Base-by-base conservation (phyloP, 1,140 invertebrate genomes). In the Lasaia peninsularis region DNA sequence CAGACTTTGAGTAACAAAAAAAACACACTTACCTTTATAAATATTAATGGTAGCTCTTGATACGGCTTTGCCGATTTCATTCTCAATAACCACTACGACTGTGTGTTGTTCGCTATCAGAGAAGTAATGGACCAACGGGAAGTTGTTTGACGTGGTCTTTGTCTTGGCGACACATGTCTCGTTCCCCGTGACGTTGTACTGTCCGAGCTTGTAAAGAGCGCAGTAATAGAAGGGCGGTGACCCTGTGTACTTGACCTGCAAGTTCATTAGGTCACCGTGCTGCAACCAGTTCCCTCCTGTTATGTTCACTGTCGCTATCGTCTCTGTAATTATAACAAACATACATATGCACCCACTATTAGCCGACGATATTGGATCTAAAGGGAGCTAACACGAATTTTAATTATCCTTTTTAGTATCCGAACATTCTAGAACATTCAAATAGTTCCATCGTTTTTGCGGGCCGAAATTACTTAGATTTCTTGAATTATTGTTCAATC, bases 201-300 rank as follows among this genome's bases (percentile, higher is more conserved):
- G 90, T 0, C 94, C 95, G 64, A 74, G 55, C 65, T 90, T 85
- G 61, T 92, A 92, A 33, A 90, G 65, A 28, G 92, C 85, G 73
- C 94, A 96, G 72, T 93, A 93, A 18, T 88, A 59, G 65, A 94
- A 95, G 0, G 93, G 93, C 4, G 91, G 88, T 0, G 94, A 93
- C 0, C 95, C 95, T 35, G 92, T 92, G 67, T 94, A 96, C 31
- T 90, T 91, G 0, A 96, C 89, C 63, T 92, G 89, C 4, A 97
- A 75, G 52, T 92, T 90, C n/a, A 96, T 73, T 44, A 96, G 84
- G 55, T 95, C 94, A 48, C 94, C 95, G 48, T 94, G 93, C 67
- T 95, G 92, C 11, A 96, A 89, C 95, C 95, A 97, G 67, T 94
- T 94, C 33, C 92, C 92, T 5, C 94, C 95, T 11, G 90, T 91